Evolutionary conservation across 1,140 invertebrate genomes (phyloP).

Genomic region (Palaemon carinicauda): DNA sequence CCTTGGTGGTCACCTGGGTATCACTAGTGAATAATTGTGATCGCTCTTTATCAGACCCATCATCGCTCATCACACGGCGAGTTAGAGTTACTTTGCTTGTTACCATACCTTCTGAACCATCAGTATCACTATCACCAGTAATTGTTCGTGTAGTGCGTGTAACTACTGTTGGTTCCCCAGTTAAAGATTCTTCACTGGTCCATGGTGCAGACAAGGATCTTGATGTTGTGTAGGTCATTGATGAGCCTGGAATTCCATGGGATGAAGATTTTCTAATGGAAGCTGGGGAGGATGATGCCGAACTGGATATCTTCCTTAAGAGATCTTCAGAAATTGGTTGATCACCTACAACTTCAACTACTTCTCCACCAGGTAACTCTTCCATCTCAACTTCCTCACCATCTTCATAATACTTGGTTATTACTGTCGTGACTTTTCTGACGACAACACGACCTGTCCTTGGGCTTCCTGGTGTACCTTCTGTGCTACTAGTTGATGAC

Average conservation of each 20-base stretch:
- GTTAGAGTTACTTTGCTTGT: slow-evolving; percentile 28
- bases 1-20: slow-evolving; percentile 1
- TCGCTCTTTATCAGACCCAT: slow-evolving; percentile 26
- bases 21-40: slow-evolving; percentile 35
- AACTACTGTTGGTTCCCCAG: slow-evolving; percentile 41
- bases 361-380: slow-evolving; percentile 56
- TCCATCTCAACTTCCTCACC: slow-evolving; percentile 59
- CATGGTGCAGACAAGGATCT: slow-evolving; percentile 40
- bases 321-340: slow-evolving; percentile 56
- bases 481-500: slow-evolving; percentile 52
- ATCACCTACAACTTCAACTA: slow-evolving; percentile 57
- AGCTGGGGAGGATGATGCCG: slow-evolving; percentile 50
- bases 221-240: slow-evolving; percentile 15
- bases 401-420: slow-evolving; percentile 59
- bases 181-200: slow-evolving; percentile 51
- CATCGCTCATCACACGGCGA: slow-evolving; percentile 28
- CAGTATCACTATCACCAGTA: slow-evolving; percentile 37
- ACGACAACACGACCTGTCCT: slow-evolving; percentile 58
- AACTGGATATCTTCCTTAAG: slow-evolving; percentile 53
- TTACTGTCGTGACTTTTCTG: slow-evolving; percentile 57
- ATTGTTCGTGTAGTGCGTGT: slow-evolving; percentile 51
- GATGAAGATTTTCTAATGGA: slow-evolving; percentile 31
- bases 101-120: slow-evolving; percentile 19
- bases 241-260: slow-evolving; percentile 26
- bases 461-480: slow-evolving; percentile 55